phyloP scores from a whole-genome alignment of 2,113 vertebrate species.

The Grallaria varia region DNA sequence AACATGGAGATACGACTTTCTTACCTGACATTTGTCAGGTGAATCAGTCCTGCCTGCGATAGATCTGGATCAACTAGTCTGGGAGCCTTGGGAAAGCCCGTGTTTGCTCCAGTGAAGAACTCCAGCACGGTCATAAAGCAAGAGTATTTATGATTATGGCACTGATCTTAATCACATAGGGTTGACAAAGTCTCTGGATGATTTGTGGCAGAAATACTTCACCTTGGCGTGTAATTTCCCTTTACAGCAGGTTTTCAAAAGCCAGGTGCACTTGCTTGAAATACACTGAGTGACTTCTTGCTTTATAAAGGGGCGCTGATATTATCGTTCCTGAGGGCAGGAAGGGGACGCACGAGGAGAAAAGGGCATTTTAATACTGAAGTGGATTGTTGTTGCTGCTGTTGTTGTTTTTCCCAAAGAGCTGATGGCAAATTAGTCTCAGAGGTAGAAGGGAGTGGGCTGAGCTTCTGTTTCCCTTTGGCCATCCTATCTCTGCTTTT shows the following conservation, averaged over 20 bases:
- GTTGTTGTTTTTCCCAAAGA: not conserved
- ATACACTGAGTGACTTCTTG: not conserved
- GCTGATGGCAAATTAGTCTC: not conserved
- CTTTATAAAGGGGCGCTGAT: not conserved
- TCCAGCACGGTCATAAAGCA: not conserved
- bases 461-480: not conserved
- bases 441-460: not conserved
- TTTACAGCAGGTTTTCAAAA: constrained; percentile 6
- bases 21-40: not conserved
- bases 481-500: not conserved
- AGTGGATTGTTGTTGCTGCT: not conserved
- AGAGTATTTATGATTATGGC: constrained; percentile 32
- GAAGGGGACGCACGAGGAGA: not conserved
- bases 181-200: not conserved
- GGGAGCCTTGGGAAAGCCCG: not conserved
- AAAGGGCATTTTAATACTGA: not conserved
- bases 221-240: constrained; percentile 42
- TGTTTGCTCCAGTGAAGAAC: not conserved
- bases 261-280: not conserved
- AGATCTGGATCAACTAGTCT: not conserved
- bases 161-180: constrained; percentile 22
- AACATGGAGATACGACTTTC: not conserved
- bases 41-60: not conserved
- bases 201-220: constrained; percentile 41
- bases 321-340: not conserved